A percentile compares a stretch with the other conserved stretches of the same genome.
Evolutionary conservation across 2,797 vertebrate genomes (phyloP).

Genomic region (Megalops cyprinoides): DNA sequence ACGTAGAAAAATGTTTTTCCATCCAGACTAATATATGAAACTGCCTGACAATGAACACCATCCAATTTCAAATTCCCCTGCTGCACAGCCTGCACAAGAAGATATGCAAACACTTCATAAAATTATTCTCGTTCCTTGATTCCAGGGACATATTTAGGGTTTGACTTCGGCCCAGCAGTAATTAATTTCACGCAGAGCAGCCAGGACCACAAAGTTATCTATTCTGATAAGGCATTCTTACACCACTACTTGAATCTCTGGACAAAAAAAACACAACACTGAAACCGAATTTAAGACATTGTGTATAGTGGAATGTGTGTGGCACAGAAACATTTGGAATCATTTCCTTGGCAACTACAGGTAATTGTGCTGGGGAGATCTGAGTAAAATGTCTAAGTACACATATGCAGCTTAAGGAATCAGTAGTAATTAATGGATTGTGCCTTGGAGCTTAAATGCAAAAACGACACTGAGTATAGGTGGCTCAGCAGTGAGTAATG

Average conservation of each 20-base stretch:
- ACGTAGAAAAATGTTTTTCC: conserved; percentile 45
- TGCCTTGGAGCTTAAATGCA: not conserved
- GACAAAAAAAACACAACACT: not conserved
- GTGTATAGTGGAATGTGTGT: not conserved
- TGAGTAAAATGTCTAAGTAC: not conserved
- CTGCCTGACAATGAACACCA: conserved; percentile 49
- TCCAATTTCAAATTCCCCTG: conserved; percentile 47
- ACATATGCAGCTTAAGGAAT: not conserved
- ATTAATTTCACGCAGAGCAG: conserved; percentile 27
- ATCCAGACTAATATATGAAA: conserved; percentile 51
- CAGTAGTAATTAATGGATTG: not conserved
- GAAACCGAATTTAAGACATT: conserved; percentile 3
- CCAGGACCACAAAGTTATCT: conserved; percentile 1
- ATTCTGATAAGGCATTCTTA: conserved; percentile 20
- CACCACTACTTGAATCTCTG: not conserved
- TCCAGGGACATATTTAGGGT: conserved; percentile 44
- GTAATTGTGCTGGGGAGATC: not conserved
- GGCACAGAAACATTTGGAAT: not conserved
- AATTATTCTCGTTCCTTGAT: conserved; percentile 44
- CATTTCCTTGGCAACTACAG: not conserved
- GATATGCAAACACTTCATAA: conserved; percentile 67
- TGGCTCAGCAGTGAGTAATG: not conserved
- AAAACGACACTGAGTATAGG: not conserved
- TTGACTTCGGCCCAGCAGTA: conserved; percentile 26
- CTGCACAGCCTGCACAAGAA: conserved; percentile 62